These are phyloP conservation scores for Pseudomugil gertrudae DNA, from an alignment of 2,797 vertebrate species.

Conservation along the genomic window DNA sequence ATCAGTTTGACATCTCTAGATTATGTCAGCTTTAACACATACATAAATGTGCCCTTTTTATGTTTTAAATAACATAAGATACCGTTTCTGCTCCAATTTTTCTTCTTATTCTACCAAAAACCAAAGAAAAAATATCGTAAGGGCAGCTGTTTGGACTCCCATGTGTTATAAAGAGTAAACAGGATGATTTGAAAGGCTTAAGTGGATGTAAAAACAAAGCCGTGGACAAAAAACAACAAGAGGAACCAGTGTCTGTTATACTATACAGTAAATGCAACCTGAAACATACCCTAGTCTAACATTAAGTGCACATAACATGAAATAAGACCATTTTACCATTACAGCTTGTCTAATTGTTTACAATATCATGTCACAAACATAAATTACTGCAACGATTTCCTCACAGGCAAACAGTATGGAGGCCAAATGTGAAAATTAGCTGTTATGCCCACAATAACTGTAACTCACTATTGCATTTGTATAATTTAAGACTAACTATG, in stretches of 20 bases:
- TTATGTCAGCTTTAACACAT: slow-evolving; percentile 33
- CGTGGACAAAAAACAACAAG: slow-evolving; percentile 43
- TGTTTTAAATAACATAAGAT: slow-evolving; percentile 24
- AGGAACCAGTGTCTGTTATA: slow-evolving; percentile 56
- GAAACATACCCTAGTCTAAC: slow-evolving; percentile 55
- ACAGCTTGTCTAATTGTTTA: slow-evolving; percentile 53
- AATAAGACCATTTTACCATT: slow-evolving; percentile 50
- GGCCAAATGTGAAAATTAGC: slow-evolving; percentile 12
- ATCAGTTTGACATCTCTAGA: slow-evolving; percentile 26
- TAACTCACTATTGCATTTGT: slow-evolving; percentile 15
- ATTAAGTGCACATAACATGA: slow-evolving; percentile 63
- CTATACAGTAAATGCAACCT: slow-evolving; percentile 61
- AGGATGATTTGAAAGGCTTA: slow-evolving; percentile 50
- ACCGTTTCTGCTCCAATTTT: slow-evolving; percentile 9
- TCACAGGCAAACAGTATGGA: slow-evolving; percentile 33
- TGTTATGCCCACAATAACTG: slow-evolving; percentile 25
- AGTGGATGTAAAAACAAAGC: too few relatives aligned
- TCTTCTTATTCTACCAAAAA: slow-evolving; percentile 9
- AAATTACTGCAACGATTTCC: slow-evolving; percentile 52
- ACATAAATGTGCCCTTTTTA: slow-evolving; percentile 21
- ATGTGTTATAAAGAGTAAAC: slow-evolving; percentile 33
- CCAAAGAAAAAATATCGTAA: slow-evolving; percentile 13
- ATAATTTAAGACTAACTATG: slow-evolving; percentile 29
- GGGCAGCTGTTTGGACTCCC: slow-evolving; percentile 10
- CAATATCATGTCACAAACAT: slow-evolving; percentile 55